Evolutionary conservation across 1,140 invertebrate genomes (phyloP).

Genomic region (Anastatus disparis): DNA sequence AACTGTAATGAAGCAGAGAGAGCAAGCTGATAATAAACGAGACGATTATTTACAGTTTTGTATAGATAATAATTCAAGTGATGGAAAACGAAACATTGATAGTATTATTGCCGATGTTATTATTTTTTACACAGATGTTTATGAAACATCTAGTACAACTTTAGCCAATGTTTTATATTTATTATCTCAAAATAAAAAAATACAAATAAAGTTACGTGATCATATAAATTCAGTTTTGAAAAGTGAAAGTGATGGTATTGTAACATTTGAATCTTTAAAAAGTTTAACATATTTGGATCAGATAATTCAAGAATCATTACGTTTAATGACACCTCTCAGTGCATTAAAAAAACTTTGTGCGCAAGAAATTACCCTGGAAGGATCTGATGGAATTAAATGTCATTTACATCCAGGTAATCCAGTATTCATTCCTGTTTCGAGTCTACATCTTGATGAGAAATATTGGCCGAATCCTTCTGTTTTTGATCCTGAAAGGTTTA

Average conservation of each 20-base stretch:
- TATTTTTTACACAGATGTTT: conserved; percentile 61
- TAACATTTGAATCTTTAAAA: conserved; percentile 70
- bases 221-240: conserved; percentile 65
- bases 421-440: conserved; percentile 56
- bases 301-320: conserved; percentile 64
- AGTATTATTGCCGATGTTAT: conserved; percentile 46
- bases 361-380: conserved; percentile 48
- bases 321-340: conserved; percentile 54
- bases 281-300: conserved; percentile 71
- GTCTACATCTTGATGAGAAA: conserved; percentile 65
- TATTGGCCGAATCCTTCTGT: conserved; percentile 71
- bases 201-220: conserved; percentile 63
- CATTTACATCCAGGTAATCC: conserved; percentile 47
- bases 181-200: conserved; percentile 62
- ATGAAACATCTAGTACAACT: conserved; percentile 65
- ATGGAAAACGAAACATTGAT: background rate
- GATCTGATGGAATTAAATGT: conserved; percentile 40
- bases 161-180: conserved; percentile 47
- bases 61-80: too few species aligned
- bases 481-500: conserved; percentile 78
- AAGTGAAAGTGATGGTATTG: conserved; percentile 65
- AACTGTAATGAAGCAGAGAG: conserved; percentile 30
- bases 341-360: conserved; percentile 51
- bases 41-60: conserved; percentile 52
- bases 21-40: background rate